phyloP scores from a whole-genome alignment of 2,888 invertebrate genomes.

The Yponomeuta plumbellus region DNA sequence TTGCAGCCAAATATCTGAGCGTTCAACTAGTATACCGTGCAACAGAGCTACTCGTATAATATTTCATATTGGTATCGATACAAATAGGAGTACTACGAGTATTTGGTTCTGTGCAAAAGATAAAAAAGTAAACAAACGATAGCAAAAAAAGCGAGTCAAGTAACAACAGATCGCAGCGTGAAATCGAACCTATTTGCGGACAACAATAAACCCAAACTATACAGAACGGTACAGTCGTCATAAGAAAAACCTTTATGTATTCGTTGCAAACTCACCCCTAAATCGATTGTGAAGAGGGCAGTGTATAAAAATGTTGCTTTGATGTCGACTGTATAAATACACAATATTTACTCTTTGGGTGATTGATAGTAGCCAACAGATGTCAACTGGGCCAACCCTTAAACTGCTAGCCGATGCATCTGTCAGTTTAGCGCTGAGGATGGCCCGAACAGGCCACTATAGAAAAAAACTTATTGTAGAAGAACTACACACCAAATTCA shows the following conservation, averaged over 20 bases:
- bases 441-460: conserved; percentile 40
- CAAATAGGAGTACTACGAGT: no score
- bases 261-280: no score
- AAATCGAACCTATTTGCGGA: conserved; percentile 41
- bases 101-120: no score
- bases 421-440: conserved; percentile 43
- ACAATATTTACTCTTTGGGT: conserved; percentile 60
- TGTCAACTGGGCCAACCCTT: conserved; percentile 59
- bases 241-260: no score
- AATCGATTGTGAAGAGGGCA: no score
- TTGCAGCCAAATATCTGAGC: no score
- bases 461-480: conserved; percentile 21
- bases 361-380: conserved; percentile 70
- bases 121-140: neutral
- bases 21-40: no score
- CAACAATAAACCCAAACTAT: conserved; percentile 56
- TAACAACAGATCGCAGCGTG: conserved; percentile 47
- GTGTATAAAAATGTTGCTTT: no score
- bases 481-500: no score
- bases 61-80: no score
- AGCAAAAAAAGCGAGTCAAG: neutral
- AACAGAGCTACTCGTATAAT: no score
- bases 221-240: conserved; percentile 31
- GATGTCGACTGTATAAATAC: conserved; percentile 13
- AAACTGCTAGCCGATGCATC: conserved; percentile 47